Conservation (phyloP, 2,888 invertebrate species). For the Drosophila demipolita region DNA sequence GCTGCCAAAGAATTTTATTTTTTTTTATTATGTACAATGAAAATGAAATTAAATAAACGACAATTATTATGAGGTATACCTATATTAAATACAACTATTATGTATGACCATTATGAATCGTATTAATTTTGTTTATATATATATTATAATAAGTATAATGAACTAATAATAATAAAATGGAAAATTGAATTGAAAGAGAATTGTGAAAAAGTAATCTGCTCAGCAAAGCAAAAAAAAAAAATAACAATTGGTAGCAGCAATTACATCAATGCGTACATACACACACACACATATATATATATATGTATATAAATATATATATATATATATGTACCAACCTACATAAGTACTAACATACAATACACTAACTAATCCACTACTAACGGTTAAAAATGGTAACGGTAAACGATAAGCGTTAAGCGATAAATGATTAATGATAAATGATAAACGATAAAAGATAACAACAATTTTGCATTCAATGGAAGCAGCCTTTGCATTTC, state of each 20-base stretch:
- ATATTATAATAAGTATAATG: constrained; percentile 30
- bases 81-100: constrained; percentile 38
- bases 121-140: constrained; percentile 56
- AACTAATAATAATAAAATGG: constrained; percentile 10
- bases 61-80: constrained; percentile 44
- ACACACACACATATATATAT: background rate
- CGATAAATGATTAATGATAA: constrained; percentile 23
- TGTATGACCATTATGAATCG: constrained; percentile 41
- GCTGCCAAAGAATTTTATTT: constrained; percentile 75
- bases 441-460: constrained; percentile 25
- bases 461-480: constrained; percentile 10
- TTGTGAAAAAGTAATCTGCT: constrained; percentile 38
- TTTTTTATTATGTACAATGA: constrained; percentile 34
- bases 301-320: constrained; percentile 4
- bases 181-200: constrained; percentile 16
- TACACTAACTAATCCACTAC: constrained; percentile 34
- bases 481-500: constrained; percentile 32
- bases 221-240: constrained; percentile 15
- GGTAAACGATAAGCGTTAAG: constrained; percentile 23
- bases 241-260: constrained; percentile 25
- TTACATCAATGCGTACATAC: constrained; percentile 9
- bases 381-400: constrained; percentile 33
- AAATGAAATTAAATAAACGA: constrained; percentile 39
- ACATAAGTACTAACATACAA: constrained; percentile 3
- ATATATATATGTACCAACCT: constrained; percentile 5